Evolutionary conservation across 2,888 invertebrate species (phyloP).

Genomic region (Pomacea canaliculata): DNA sequence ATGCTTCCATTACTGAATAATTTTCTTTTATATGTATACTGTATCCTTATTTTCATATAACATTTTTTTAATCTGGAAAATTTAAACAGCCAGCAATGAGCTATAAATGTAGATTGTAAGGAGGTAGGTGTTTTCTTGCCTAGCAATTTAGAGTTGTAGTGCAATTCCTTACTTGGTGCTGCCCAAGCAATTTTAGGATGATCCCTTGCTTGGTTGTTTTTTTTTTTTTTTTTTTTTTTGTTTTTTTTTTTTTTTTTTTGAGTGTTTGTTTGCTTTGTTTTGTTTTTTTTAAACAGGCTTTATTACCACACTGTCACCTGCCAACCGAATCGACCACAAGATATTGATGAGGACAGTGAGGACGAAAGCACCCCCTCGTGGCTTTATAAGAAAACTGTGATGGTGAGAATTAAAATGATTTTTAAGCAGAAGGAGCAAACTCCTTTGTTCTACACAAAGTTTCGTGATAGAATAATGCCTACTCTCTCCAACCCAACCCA

Average conservation of each 20-base stretch:
- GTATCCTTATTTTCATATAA: too few relatives aligned
- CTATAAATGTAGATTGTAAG: too few relatives aligned
- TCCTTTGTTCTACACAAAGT: not conserved
- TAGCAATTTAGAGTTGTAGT: too few relatives aligned
- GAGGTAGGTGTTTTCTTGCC: too few relatives aligned
- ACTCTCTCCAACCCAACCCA: too few relatives aligned
- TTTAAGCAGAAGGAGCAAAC: not conserved
- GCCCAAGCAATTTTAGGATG: not conserved
- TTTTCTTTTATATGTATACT: too few relatives aligned
- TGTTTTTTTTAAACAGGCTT: conserved; percentile 62
- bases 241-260: not conserved
- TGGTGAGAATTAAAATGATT: conserved; percentile 48
- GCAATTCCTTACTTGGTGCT: not conserved
- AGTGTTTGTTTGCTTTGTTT: not conserved
- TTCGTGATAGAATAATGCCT: too few relatives aligned
- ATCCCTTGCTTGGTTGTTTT: conserved; percentile 1
- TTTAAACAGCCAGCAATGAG: too few relatives aligned
- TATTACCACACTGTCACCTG: conserved; percentile 96
- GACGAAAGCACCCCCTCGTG: conserved; percentile 95
- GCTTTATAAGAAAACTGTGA: conserved; percentile 76
- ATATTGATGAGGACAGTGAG: conserved; percentile 88
- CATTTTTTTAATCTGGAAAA: too few relatives aligned
- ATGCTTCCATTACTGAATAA: too few relatives aligned
- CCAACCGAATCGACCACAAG: conserved; percentile 92
- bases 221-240: not conserved